Conservation (phyloP, 2,888 invertebrate species). For the Tuberolachnus salignus region DNA sequence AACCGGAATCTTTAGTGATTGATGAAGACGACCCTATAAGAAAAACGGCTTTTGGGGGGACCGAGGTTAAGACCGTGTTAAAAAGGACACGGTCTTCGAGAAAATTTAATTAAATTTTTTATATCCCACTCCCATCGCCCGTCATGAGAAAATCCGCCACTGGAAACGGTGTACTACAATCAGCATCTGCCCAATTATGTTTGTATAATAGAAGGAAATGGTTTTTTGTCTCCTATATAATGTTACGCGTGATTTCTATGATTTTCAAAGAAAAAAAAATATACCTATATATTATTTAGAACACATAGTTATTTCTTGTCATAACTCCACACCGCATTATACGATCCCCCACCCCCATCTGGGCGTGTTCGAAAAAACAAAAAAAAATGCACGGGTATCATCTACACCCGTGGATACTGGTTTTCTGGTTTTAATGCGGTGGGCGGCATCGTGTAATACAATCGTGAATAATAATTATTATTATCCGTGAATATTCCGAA, state of each 20-base stretch:
- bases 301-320: background rate
- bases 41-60: too few relatives aligned
- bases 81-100: too few relatives aligned
- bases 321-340: conserved; percentile 1
- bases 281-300: background rate
- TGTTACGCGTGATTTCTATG: background rate
- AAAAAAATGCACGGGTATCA: too few relatives aligned
- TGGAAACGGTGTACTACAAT: too few relatives aligned
- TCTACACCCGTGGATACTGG: conserved; percentile 12
- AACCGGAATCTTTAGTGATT: too few relatives aligned
- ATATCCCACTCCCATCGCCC: too few relatives aligned
- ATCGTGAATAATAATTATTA: conserved; percentile 9
- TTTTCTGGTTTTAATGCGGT: conserved; percentile 10
- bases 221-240: background rate
- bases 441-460: background rate
- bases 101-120: too few relatives aligned
- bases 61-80: too few relatives aligned
- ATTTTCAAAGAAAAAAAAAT: background rate
- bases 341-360: conserved; percentile 14
- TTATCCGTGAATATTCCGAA: conserved; percentile 12
- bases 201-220: too few relatives aligned
- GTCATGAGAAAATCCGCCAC: too few relatives aligned
- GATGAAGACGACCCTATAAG: too few relatives aligned
- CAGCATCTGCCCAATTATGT: too few relatives aligned
- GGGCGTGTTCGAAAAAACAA: background rate